A percentile compares a stretch with the other conserved stretches of the same genome.
Conservation (phyloP, 2,797 vertebrate species). For the Toxotes lorentzi region DNA sequence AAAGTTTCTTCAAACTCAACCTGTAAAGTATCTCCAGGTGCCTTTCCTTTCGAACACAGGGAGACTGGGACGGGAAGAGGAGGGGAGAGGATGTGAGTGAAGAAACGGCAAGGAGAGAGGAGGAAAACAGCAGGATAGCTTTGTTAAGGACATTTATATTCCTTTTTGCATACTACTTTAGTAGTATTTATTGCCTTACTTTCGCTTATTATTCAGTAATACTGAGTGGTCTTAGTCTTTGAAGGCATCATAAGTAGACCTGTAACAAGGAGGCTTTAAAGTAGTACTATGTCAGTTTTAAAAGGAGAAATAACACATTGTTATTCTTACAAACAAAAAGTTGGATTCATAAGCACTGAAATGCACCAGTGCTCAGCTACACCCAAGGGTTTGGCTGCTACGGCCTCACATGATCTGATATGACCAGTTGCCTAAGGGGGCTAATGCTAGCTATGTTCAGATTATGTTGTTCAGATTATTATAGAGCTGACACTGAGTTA, state of each 20-base stretch:
- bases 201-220: background rate
- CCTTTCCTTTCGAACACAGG: constrained; percentile 26
- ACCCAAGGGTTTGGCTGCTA: background rate
- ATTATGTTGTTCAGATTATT: background rate
- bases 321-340: background rate
- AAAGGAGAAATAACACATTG: background rate
- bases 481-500: background rate
- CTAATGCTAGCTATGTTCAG: background rate
- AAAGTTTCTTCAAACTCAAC: constrained; percentile 74
- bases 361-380: background rate
- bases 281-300: background rate
- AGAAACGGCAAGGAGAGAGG: background rate
- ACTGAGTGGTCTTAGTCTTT: constrained; percentile 1
- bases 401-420: background rate
- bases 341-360: background rate
- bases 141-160: constrained; percentile 1
- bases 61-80: constrained; percentile 25
- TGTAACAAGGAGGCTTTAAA: background rate
- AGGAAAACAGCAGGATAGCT: background rate
- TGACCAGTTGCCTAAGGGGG: background rate
- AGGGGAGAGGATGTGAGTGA: constrained; percentile 22
- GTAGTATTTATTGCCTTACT: background rate
- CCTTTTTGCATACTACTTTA: background rate
- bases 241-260: background rate
- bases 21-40: constrained; percentile 67